Percentiles rank a stretch among this genome's conserved stretches.
Conservation (phyloP, 2,113 vertebrate species). For the Engraulis encrasicolus region DNA sequence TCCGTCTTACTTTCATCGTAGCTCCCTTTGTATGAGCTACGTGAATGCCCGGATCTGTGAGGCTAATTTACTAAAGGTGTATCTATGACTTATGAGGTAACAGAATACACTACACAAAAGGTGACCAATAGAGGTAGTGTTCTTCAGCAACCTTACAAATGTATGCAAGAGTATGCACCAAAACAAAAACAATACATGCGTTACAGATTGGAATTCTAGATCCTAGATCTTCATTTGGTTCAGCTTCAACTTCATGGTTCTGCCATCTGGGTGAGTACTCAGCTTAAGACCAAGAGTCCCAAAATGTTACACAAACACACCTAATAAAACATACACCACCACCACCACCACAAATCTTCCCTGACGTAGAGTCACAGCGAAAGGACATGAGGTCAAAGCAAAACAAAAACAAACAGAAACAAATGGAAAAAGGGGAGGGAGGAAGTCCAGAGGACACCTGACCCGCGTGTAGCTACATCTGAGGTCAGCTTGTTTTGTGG, state of each 20-base stretch:
- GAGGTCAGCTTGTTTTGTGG: not conserved
- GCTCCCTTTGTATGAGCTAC: no score
- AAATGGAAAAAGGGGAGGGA: no score
- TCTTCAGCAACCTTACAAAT: not conserved
- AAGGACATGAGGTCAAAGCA: not conserved
- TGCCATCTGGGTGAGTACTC: not conserved
- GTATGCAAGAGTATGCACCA: not conserved
- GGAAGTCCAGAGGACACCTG: not conserved
- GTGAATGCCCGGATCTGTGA: no score
- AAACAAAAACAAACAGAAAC: not conserved
- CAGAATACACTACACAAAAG: no score
- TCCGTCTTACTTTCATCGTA: not conserved
- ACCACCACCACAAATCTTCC: not conserved
- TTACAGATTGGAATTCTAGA: not conserved
- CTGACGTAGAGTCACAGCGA: not conserved
- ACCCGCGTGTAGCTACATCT: not conserved
- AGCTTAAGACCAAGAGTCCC: not conserved
- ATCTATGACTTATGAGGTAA: no score
- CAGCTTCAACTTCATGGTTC: no score
- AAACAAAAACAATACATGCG: not conserved
- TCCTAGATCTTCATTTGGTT: no score
- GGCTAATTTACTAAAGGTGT: no score
- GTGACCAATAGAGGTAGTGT: no score
- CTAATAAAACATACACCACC: not conserved
- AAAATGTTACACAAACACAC: not conserved